Percentiles rank a stretch among this genome's conserved stretches.
Conservation (phyloP, 2,113 vertebrate genomes). For the Mustelus asterias region DNA sequence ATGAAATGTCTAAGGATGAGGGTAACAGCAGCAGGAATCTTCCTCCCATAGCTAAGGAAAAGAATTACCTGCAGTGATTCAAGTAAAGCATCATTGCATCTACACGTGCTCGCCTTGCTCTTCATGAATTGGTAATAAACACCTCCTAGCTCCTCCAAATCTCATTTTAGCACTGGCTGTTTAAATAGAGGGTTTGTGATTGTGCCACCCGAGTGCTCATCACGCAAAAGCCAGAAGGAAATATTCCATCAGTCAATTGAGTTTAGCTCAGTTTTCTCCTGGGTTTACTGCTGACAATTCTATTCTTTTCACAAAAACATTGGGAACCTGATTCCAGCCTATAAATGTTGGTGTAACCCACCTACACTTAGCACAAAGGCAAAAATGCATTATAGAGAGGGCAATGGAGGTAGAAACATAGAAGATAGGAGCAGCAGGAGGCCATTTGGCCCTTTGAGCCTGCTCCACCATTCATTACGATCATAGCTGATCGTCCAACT, state of each 20-base stretch:
- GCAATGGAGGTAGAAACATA: neutral
- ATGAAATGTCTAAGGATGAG: too few species aligned
- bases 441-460: too few species aligned
- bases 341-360: neutral
- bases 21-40: neutral
- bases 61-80: neutral
- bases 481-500: too few species aligned
- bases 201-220: neutral
- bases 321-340: neutral
- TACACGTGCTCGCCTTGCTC: neutral
- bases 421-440: too few species aligned
- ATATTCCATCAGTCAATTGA: neutral
- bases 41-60: neutral
- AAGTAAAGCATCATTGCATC: neutral
- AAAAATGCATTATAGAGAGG: neutral
- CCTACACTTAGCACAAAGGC: neutral
- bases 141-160: neutral
- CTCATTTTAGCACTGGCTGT: neutral
- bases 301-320: neutral
- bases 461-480: too few species aligned
- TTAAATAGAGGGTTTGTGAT: neutral
- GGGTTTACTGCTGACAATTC: neutral
- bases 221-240: neutral
- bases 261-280: neutral
- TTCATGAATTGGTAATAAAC: neutral